These are phyloP conservation scores for Caenorhabditis tropicalis DNA, from an alignment of 1,140 invertebrate genomes.

Conservation along the genomic window DNA sequence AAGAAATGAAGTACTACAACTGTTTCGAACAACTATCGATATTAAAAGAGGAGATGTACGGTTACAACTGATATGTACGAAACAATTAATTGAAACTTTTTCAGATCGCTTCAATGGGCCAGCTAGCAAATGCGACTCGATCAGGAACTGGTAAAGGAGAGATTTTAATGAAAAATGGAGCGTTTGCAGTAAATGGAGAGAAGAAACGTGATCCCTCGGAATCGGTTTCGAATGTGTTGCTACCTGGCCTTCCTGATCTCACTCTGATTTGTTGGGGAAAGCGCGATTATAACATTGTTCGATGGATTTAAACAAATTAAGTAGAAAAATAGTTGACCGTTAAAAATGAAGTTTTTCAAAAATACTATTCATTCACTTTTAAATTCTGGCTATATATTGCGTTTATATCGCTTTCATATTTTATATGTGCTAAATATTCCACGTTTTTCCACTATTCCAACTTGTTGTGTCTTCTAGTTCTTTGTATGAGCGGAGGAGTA, in stretches of 20 bases:
- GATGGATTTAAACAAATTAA: slow-evolving; percentile 16
- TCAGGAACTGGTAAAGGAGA: slow-evolving; percentile 54
- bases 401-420: neutral
- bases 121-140: slow-evolving; percentile 61
- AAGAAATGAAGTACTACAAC: slow-evolving; percentile 47
- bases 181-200: slow-evolving; percentile 63
- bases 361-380: neutral
- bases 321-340: neutral
- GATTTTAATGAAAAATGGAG: slow-evolving; percentile 60
- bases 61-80: neutral
- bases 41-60: slow-evolving; percentile 54
- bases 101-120: slow-evolving; percentile 60
- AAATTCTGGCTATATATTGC: neutral
- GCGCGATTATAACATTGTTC: slow-evolving; percentile 36
- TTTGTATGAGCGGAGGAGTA: slow-evolving; percentile 29
- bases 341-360: neutral
- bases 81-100: slow-evolving; percentile 55
- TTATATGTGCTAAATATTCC: neutral
- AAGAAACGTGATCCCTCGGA: slow-evolving; percentile 56
- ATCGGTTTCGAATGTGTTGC: slow-evolving; percentile 27
- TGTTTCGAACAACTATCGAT: neutral
- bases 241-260: slow-evolving; percentile 52
- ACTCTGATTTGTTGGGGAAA: slow-evolving; percentile 50
- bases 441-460: neutral
- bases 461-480: neutral